Base-by-base conservation (phyloP, 2,888 invertebrate species). In the Perizoma affinitatum region DNA sequence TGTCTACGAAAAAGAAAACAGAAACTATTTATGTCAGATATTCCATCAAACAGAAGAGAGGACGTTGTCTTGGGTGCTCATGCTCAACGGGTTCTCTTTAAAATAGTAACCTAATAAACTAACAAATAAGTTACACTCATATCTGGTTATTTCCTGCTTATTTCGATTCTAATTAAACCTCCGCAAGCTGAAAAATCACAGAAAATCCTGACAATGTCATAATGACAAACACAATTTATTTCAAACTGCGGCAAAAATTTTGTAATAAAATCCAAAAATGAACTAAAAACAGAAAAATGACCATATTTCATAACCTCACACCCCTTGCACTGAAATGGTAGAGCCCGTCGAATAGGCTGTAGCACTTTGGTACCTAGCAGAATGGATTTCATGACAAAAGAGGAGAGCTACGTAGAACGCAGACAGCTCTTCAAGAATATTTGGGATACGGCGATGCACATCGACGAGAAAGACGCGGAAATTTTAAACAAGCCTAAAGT, bases 381-480 rank as follows among this genome's bases (percentile, higher is more conserved):
- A 43, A 80, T 78, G 79, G 76, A 79, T 42, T 45, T 62, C 4
- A 69, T 86, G 71, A 73, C 75, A 1, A 78, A 82, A 49, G 80
- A 84, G 58, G 88, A 87, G 59, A 91, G 90, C 58, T 91, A 84
- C 59, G 79, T 76, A 0, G 79, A 86, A 35, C 80, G 90, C 22
- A 76, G 91, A 35, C 76, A 79, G 56, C 78, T 91, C 1, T 91
- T 91, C 64, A 89, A 85, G 65, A 78, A 86, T 60, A 85, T 91
- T 46, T 91, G 91, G 91, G 80, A 84, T 0, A 78, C 85, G 0
- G 84, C 86, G 0, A 76, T 84, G 75, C 65, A 74, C 35, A 71
- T 83, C 9, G 79, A 84, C 5, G 80, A 77, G 0, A 85, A 82
- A 57, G 83, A 86, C 7, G 48, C 59, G 5, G 81, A 84, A 41